Evolutionary conservation across 1,140 invertebrate genomes (phyloP), one percentile per base, ranked within the genome.

Genomic region (Drosophila rhopaloa): DNA sequence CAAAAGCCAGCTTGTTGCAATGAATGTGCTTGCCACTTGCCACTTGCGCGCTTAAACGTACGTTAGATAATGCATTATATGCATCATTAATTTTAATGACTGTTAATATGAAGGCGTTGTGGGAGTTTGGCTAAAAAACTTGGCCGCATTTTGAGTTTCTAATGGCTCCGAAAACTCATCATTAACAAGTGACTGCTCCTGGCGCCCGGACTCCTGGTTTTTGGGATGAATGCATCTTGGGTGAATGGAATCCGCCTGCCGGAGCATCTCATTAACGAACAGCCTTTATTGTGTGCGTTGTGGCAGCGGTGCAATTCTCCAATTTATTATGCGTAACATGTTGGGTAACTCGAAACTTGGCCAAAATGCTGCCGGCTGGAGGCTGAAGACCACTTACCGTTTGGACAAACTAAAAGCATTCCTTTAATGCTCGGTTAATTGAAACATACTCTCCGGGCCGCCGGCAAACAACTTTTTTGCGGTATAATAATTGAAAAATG

Each of bases 41-140:
- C 43, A 58, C 43, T 58, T 40, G 24, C 24, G 47, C 6, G 27
- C 24, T 53, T 37, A 53, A 53, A 37, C 32, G 50, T 32, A 53
- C 50, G 35, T 53, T 53, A 37, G 48, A 51, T 51, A 51, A 51
- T 10, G 50, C 50, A 19, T 5, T 16, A 35, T 35, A 66, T 78
- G 84, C 84, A 60, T 89, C 84, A 89, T 89, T 89, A 89, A 90
- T 89, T 89, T 89, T 89, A 89, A 89, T 89, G 85, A 89, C 80
- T 84, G 59, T 71, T 68, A 68, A 72, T 72, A 73, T 56, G 67
- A 13, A 24, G 59, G 35, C 32, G 37, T 16, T 10, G 46, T 11
- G 50, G 56, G 61, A 65, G 61, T 65, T 65, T 53, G 47, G 58
- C 46, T 57, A 58, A 63, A 65, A 65, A 62, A 68, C 57, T 77